These are phyloP conservation scores for Myodes glareolus DNA, from an alignment of 2,113 vertebrate species.

Conservation along the genomic window DNA sequence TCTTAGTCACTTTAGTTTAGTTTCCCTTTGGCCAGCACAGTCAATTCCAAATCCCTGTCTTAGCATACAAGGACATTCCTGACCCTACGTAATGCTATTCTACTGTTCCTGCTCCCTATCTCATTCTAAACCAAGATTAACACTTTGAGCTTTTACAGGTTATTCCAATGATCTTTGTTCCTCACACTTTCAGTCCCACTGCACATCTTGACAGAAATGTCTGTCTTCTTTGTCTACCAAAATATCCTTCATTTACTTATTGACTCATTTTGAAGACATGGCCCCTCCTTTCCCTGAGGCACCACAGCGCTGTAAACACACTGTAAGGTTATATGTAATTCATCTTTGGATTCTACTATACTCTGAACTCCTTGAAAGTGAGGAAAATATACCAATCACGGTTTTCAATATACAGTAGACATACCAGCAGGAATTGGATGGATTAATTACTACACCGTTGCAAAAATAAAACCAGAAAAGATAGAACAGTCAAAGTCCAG, in stretches of 20 bases:
- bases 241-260: background rate
- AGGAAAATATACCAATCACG: background rate
- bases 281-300: background rate
- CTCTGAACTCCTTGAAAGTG: background rate
- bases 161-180: slow-evolving; percentile 13
- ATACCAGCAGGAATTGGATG: background rate
- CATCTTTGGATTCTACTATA: background rate
- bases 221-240: background rate
- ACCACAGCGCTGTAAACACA: background rate
- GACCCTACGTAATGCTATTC: background rate
- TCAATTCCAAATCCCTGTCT: background rate
- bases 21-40: background rate
- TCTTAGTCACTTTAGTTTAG: background rate
- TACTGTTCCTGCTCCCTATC: background rate
- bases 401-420: background rate
- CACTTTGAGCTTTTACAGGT: background rate
- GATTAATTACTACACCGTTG: background rate
- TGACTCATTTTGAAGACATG: background rate
- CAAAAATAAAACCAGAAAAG: background rate
- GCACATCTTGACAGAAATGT: background rate
- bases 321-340: background rate
- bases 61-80: background rate
- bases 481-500: background rate
- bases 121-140: background rate
- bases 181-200: background rate